phyloP scores from a whole-genome alignment of 2,888 invertebrate species.

The Tachina lurida region DNA sequence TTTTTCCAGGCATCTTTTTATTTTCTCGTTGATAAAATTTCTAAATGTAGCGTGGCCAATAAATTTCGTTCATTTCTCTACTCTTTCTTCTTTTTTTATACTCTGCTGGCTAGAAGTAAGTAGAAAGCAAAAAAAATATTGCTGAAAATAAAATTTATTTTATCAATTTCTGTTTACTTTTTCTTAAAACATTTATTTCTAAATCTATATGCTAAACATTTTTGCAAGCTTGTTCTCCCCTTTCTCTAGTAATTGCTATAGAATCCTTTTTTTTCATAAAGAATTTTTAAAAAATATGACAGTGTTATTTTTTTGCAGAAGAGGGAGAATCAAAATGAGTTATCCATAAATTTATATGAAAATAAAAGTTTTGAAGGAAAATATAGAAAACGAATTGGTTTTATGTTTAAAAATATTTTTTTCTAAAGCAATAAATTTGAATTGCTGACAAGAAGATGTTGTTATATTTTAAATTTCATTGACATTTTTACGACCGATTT shows the following conservation, averaged over 20 bases:
- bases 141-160: conserved; percentile 5
- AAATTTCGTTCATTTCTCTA: conserved; percentile 45
- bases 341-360: conserved; percentile 13
- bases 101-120: background rate
- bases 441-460: background rate
- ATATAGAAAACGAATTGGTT: conserved; percentile 14
- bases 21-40: conserved; percentile 70
- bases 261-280: conserved; percentile 49
- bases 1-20: conserved; percentile 42
- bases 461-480: background rate
- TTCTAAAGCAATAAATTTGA: background rate
- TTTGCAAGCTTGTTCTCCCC: conserved; percentile 57
- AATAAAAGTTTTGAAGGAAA: conserved; percentile 2
- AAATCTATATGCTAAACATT: conserved; percentile 43
- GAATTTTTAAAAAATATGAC: conserved; percentile 52
- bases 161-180: background rate
- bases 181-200: background rate
- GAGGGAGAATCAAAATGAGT: background rate
- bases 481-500: background rate
- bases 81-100: background rate
- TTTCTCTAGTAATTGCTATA: background rate
- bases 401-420: background rate
- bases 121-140: conserved; percentile 11
- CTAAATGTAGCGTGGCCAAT: conserved; percentile 71
- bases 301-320: conserved; percentile 30